Base-by-base conservation (phyloP, 2,113 vertebrate genomes). In the Onychorhynchus coronatus region DNA sequence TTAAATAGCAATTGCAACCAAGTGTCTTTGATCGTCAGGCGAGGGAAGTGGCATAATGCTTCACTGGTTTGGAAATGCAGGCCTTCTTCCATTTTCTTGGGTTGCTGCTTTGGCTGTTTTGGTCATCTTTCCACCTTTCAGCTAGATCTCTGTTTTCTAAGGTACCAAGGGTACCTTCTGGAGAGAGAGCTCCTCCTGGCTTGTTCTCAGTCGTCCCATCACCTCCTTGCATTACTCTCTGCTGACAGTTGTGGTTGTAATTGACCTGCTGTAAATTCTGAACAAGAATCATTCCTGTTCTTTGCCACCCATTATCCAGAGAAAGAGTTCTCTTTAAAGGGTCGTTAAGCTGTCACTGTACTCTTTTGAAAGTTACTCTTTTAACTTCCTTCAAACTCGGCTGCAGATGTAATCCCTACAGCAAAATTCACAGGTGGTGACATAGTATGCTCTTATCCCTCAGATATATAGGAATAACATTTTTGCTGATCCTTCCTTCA, bases 161-260 rank as follows among this genome's bases (percentile, higher is more conserved):
- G 28, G 20, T 59, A 49, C 44, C 44, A 18, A 65, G 87, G 68
- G 9, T 47, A 8, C 56, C 33, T 71, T 81, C 22, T 62, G 59
- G 73, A 71, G 85, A 58, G 55, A 30, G 41, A 50, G 21, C 71
- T 92, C 67, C 81, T 91, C 49, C 39, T 90, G 87, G 20, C 19
- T 90, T 50, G 12, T 59, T 83, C 85, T 82, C 87, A 50, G 7
- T 85, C 91, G 70, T 79, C 82, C 22, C 8, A 35, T 62, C 4
- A 5, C 73, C 82, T 86, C 95, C 72, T 62, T 88, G 44, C 52
- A 39, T 70, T 83, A 14, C 85, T 71, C 63, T 77, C 16, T 71
- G 63, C 90, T 88, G 91, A 92, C 96, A 93, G 72, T 93, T 93
- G 88, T 83, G 76, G 68, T 86, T 85, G 93, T 96, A 91, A 95